These are phyloP conservation scores for Epinotia nisella DNA, from an alignment of 2,888 invertebrate species.

Conservation along the genomic window DNA sequence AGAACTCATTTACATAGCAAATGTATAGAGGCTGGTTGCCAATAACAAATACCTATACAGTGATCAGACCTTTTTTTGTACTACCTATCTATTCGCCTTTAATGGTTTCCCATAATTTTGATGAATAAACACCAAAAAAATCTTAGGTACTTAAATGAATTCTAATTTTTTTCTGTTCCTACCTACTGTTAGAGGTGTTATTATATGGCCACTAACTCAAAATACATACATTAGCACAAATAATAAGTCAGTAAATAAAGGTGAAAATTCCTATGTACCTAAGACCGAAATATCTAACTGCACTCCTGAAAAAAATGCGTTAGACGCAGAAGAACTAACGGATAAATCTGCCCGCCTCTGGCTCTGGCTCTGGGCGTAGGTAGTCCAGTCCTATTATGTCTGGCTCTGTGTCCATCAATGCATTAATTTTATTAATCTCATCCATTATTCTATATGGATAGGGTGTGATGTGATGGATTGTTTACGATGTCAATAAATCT, in stretches of 20 bases:
- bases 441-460: not conserved
- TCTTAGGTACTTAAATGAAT: too few species aligned
- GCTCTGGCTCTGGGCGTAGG: not conserved
- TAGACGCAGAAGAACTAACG: too few species aligned
- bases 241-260: too few species aligned
- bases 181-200: too few species aligned
- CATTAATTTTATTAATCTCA: not conserved
- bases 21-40: conserved; percentile 17
- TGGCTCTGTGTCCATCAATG: not conserved
- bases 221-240: too few species aligned
- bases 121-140: not conserved
- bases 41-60: conserved; percentile 20
- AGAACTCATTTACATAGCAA: conserved; percentile 36
- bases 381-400: not conserved
- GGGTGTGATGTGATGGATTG: not conserved
- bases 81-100: not conserved
- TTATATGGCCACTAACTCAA: too few species aligned
- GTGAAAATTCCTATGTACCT: too few species aligned
- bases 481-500: not conserved
- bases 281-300: too few species aligned
- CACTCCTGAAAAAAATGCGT: too few species aligned
- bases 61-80: conserved; percentile 11
- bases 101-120: not conserved
- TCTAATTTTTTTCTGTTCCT: too few species aligned
- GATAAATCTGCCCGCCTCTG: not conserved